Base-by-base conservation (phyloP, 2,113 vertebrate genomes). In the Ornithorhynchus anatinus region DNA sequence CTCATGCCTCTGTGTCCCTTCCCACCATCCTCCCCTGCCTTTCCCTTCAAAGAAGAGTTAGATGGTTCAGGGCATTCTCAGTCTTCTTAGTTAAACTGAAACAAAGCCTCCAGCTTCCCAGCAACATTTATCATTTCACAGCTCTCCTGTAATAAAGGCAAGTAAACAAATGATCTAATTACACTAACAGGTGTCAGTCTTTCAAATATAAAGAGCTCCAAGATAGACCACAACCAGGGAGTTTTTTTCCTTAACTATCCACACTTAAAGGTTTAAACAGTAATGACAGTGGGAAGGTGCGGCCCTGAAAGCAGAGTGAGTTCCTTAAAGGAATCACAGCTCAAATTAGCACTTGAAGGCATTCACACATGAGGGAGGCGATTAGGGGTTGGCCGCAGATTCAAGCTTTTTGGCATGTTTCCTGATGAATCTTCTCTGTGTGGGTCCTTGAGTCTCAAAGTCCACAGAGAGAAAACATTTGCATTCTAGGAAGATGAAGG, bases 141-240 rank as follows among this genome's bases (percentile, higher is more conserved):
- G 77, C 72, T 74, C 74, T 76, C 64, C 77, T 71, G 84, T 85
- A 88, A 81, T 80, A 76, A 83, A 77, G 68, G 53, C 77, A 76
- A 72, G 77, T 72, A 82, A 89, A 90, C 81, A 83, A 82, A 84
- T 81, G 84, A 72, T 50, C 84, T 77, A 69, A 77, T 87, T 89
- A 86, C 64, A 57, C 65, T 81, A 85, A 84, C 71, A 81, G 69
- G 77, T 85, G 80, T 80, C 86, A 78, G 48, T 79, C 75, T 79
- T 85, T 76, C 60, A 68, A 66, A 83, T 35, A 72, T 59, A 84
- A 82, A 87, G 57, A 75, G 54, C 54, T 79, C 54, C 44, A 76
- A 81, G 45, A 79, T 39, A 76, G 67, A 43, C 12, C 47, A 66
- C 69, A 75, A 71, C 79, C 22, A 15, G 77, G 75, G 69, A 83